A percentile compares a stretch with the other conserved stretches of the same genome.
phyloP scores from a whole-genome alignment of 23 tunicate species.

The Phallusia fumigata region DNA sequence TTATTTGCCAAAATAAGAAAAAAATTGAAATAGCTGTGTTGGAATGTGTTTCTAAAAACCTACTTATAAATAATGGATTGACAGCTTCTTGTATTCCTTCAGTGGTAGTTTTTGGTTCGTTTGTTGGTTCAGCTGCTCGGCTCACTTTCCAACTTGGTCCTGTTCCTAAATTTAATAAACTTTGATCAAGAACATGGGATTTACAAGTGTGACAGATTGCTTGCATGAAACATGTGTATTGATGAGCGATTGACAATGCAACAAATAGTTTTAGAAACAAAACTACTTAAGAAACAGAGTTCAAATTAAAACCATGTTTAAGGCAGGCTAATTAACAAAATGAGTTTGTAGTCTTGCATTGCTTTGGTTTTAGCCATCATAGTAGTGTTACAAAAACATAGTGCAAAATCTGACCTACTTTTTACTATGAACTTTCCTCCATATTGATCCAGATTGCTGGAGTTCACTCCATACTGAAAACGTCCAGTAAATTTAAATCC shows the following conservation, averaged over 20 bases:
- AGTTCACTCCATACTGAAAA: constrained; percentile 29
- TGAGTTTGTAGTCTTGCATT: too few species aligned
- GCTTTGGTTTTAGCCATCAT: too few species aligned
- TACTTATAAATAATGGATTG: background rate
- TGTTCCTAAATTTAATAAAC: constrained; percentile 17
- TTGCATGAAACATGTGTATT: too few species aligned
- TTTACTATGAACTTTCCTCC: constrained; percentile 39
- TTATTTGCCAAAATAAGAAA: too few species aligned
- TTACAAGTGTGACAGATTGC: too few species aligned
- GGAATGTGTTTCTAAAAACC: background rate
- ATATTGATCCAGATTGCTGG: constrained; percentile 25
- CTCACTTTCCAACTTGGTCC: constrained; percentile 45
- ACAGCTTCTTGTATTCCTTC: background rate
- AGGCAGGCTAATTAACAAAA: too few species aligned
- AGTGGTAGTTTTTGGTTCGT: background rate
- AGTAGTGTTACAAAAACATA: background rate
- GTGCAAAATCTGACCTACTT: constrained; percentile 33
- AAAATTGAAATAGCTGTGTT: background rate
- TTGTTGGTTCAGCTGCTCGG: background rate
- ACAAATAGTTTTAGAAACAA: too few species aligned
- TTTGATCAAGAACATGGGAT: too few species aligned
- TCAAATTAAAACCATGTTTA: too few species aligned
- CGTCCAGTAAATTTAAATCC: constrained; percentile 35
- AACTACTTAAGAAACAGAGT: too few species aligned
- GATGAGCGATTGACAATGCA: too few species aligned